Evolutionary conservation across 2,888 invertebrate species (phyloP).

Genomic region (Plusia festucae): DNA sequence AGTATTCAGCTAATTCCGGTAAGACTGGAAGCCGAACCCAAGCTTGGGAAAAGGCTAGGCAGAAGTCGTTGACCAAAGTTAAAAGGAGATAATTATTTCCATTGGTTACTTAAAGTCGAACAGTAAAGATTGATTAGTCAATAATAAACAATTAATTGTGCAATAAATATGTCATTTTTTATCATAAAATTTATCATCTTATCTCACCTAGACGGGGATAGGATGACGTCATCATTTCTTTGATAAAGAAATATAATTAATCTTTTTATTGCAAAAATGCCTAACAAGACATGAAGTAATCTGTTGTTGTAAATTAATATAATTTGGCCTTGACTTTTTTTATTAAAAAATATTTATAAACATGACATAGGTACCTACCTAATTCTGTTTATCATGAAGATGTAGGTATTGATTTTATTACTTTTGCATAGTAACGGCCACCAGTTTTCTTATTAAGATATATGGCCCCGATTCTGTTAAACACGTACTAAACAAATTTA

Average conservation of each 20-base stretch:
- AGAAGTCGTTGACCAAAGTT: too few relatives aligned
- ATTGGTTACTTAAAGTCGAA: too few relatives aligned
- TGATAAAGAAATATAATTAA: not conserved
- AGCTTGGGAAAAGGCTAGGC: too few relatives aligned
- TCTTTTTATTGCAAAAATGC: not conserved
- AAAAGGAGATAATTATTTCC: too few relatives aligned
- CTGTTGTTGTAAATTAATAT: not conserved
- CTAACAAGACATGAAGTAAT: not conserved
- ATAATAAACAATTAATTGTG: conserved; percentile 2
- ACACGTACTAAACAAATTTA: too few relatives aligned
- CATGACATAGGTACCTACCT: not conserved
- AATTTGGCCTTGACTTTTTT: not conserved
- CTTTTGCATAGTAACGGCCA: not conserved
- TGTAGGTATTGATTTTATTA: not conserved
- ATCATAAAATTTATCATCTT: not conserved
- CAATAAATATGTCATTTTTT: not conserved
- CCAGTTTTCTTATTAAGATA: too few relatives aligned
- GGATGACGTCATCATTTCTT: not conserved
- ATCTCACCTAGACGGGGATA: not conserved
- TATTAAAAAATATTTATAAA: not conserved
- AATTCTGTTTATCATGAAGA: not conserved
- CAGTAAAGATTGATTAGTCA: not conserved
- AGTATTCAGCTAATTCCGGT: too few relatives aligned
- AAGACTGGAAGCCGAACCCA: too few relatives aligned
- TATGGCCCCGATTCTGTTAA: too few relatives aligned